These are phyloP conservation scores for Myxocyprinus asiaticus DNA, from an alignment of 2,113 vertebrate genomes.

Conservation along the genomic window DNA sequence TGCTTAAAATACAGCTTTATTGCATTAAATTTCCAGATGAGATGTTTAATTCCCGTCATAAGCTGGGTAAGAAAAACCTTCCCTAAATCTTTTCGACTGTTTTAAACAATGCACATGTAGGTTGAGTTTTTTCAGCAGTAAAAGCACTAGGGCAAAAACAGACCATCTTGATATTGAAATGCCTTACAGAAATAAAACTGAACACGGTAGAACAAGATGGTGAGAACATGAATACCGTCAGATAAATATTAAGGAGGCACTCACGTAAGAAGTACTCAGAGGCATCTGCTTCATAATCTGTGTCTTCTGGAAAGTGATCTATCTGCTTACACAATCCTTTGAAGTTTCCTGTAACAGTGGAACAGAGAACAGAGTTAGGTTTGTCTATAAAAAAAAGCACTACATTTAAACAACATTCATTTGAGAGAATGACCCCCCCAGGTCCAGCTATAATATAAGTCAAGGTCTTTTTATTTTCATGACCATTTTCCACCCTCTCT, in stretches of 20 bases:
- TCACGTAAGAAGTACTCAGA: constrained; percentile 99
- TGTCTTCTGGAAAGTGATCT: constrained; percentile 98
- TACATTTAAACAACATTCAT: background rate
- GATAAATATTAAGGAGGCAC: constrained; percentile 62
- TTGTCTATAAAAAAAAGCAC: background rate
- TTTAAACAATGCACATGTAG: constrained; percentile 16
- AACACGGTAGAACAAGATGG: constrained; percentile 7
- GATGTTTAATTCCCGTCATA: background rate
- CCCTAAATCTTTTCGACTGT: background rate
- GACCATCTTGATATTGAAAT: background rate
- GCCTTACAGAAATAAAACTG: background rate
- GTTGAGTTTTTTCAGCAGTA: background rate
- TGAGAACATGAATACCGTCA: constrained; percentile 29
- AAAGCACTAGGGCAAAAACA: background rate
- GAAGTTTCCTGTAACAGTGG: constrained; percentile 88
- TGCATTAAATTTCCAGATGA: background rate
- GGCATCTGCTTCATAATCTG: constrained; percentile 96
- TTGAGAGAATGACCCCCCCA: no score
- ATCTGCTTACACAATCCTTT: constrained; percentile 99
- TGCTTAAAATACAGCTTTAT: constrained; percentile 3
- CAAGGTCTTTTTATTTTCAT: background rate
- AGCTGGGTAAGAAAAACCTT: background rate
- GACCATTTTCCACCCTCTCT: no score
- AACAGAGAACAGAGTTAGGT: constrained; percentile 49
- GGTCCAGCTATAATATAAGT: no score